Percentiles rank a stretch among this genome's conserved stretches.
Evolutionary conservation across 1,140 invertebrate species (phyloP).

Genomic region (Diorhabda carinulata): DNA sequence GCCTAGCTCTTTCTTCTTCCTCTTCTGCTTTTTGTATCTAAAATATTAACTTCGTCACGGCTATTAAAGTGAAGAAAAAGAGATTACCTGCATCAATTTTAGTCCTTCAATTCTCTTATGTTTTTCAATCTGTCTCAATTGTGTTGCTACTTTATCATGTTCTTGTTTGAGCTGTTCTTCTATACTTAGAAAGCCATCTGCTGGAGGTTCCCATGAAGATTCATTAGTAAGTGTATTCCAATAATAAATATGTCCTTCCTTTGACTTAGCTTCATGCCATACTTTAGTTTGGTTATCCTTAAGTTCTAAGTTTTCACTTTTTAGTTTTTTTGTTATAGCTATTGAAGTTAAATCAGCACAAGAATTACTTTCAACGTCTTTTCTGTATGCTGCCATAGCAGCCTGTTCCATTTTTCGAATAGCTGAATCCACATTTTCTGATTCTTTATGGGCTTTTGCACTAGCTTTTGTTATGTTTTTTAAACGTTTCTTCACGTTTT

Average conservation of each 20-base stretch:
- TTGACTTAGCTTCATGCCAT: slow-evolving; percentile 70
- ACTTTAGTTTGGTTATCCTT: slow-evolving; percentile 44
- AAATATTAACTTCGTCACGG: slow-evolving; percentile 10
- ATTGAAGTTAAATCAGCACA: slow-evolving; percentile 67
- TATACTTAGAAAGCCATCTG: slow-evolving; percentile 61
- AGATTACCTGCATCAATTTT: neutral
- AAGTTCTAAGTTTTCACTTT: slow-evolving; percentile 45
- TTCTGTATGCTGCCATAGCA: slow-evolving; percentile 77
- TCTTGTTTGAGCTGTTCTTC: slow-evolving; percentile 56
- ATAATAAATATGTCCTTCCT: slow-evolving; percentile 72
- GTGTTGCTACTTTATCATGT: slow-evolving; percentile 46
- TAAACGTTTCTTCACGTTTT: slow-evolving; percentile 85
- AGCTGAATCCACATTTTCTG: slow-evolving; percentile 72
- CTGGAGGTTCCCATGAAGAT: slow-evolving; percentile 61
- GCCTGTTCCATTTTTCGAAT: slow-evolving; percentile 87
- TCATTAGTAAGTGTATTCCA: slow-evolving; percentile 78
- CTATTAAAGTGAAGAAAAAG: neutral
- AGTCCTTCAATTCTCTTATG: slow-evolving; percentile 48
- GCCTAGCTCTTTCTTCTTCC: slow-evolving; percentile 46
- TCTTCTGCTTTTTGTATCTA: slow-evolving; percentile 48
- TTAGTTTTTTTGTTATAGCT: slow-evolving; percentile 36
- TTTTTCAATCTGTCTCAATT: slow-evolving; percentile 54
- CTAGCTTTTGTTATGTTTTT: slow-evolving; percentile 82
- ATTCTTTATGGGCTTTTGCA: slow-evolving; percentile 70
- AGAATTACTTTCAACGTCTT: slow-evolving; percentile 68